Conservation (phyloP, 2,113 vertebrate genomes). For the Excalfactoria chinensis region DNA sequence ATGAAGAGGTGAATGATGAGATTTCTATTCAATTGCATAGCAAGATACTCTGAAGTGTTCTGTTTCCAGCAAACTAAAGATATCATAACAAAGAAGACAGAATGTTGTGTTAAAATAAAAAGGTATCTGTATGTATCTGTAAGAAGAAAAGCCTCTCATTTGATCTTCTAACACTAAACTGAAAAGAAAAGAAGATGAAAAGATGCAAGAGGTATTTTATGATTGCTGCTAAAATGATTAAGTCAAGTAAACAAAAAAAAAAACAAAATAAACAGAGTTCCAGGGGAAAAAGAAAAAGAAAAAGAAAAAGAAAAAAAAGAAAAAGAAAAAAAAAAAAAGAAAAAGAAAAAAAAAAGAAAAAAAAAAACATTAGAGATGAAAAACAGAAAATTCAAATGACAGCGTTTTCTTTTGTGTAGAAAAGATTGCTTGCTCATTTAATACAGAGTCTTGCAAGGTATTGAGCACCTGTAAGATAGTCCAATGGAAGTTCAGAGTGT, state of each 20-base stretch:
- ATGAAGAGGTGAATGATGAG: not conserved
- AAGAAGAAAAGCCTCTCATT: not conserved
- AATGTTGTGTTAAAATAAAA: constrained; percentile 5
- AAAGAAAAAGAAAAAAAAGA: not conserved
- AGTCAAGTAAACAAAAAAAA: not conserved
- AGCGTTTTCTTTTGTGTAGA: not conserved
- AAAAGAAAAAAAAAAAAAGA: not conserved
- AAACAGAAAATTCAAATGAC: not conserved
- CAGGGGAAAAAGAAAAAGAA: not conserved
- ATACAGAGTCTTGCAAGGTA: not conserved
- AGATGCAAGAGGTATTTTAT: not conserved
- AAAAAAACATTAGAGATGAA: not conserved
- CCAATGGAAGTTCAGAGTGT: not conserved
- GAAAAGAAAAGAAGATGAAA: not conserved
- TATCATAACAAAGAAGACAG: not conserved
- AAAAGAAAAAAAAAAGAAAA: not conserved
- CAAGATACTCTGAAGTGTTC: not conserved
- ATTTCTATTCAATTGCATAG: constrained; percentile 5
- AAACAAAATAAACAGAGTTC: not conserved
- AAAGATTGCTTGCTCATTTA: not conserved
- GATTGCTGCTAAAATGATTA: not conserved
- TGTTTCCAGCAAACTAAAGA: constrained; percentile 6
- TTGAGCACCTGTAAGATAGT: not conserved
- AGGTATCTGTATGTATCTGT: not conserved
- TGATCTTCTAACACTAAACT: not conserved